Evolutionary conservation across 1,140 invertebrate species (phyloP), one percentile per base, ranked within the genome.

Genomic region (Nymphalis io): DNA sequence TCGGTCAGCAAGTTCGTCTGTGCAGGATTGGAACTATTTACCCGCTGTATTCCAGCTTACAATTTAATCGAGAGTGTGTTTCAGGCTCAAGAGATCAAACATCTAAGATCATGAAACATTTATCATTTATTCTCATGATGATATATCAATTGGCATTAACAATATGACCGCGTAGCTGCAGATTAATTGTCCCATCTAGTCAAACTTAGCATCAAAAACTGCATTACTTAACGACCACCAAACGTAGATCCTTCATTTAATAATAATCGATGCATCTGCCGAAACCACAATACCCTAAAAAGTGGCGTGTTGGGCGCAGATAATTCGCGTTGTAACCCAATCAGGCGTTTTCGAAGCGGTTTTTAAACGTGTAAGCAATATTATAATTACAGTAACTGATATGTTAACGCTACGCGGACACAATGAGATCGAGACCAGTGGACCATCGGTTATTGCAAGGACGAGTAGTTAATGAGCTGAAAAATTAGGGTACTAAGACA

Each of bases 401-500:
- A 79, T 58, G 39, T 40, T 46, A 55, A 27, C 46, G 46, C 20
- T 51, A 51, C 46, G 46, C 59, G 71, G 72, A 48, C 72, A 74
- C 78, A 85, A 84, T 82, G 72, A 80, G 74, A 81, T 72, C 72
- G 77, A 73, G 65, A 73, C 21, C 51, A 55, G 51, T 23, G 80
- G 74, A 76, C 79, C 77, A 38, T 59, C 60, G 75, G 57, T 76
- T 72, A 71, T 68, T 74, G 83, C 83, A 85, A 85, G 80, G 76
- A 80, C 79, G 74, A 80, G 81, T 77, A 75, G 68, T 67, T 84
- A 89, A 89, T 88, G 87, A 88, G 87, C 80, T 82, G 82, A 76
- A 72, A 89, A 88, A 89, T 88, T 88, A 86, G 87, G 86, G 84
- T 80, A 72, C 79, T 75, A 73, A 72, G 74, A 74, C 72, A 76